Evolutionary conservation across 1,140 invertebrate species (phyloP).

Genomic region (Acromyrmex charruanus): DNA sequence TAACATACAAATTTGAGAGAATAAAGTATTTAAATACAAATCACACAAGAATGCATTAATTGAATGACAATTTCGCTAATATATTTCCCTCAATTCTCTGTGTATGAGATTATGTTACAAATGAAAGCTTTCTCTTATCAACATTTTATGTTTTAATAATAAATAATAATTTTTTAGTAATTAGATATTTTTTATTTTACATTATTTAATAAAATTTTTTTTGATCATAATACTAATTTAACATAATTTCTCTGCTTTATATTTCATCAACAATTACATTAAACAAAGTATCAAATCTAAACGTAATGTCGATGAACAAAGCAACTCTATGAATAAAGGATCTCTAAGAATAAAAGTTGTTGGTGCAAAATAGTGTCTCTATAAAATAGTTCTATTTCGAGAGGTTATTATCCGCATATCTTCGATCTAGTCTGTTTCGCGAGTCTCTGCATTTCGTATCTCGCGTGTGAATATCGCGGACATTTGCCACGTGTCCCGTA

Average conservation of each 20-base stretch:
- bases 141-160: too few relatives aligned
- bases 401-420: slow-evolving; percentile 28
- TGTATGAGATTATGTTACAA: too few relatives aligned
- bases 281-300: neutral
- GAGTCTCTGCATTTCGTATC: slow-evolving; percentile 38
- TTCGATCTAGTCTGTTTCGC: slow-evolving; percentile 37
- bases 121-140: too few relatives aligned
- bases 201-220: neutral
- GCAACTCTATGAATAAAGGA: too few relatives aligned
- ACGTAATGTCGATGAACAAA: neutral
- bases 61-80: too few relatives aligned
- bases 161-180: too few relatives aligned
- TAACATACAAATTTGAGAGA: too few relatives aligned
- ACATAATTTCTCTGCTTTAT: too few relatives aligned
- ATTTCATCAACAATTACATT: neutral
- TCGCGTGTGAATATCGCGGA: slow-evolving; percentile 40
- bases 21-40: too few relatives aligned
- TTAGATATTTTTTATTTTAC: too few relatives aligned
- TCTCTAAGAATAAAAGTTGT: slow-evolving; percentile 9
- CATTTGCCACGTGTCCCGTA: slow-evolving; percentile 27
- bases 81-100: too few relatives aligned
- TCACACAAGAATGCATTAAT: too few relatives aligned
- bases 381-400: neutral
- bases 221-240: neutral
- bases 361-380: neutral